phyloP scores from a whole-genome alignment of 2,888 invertebrate genomes.

The Sminthurides aquaticus region DNA sequence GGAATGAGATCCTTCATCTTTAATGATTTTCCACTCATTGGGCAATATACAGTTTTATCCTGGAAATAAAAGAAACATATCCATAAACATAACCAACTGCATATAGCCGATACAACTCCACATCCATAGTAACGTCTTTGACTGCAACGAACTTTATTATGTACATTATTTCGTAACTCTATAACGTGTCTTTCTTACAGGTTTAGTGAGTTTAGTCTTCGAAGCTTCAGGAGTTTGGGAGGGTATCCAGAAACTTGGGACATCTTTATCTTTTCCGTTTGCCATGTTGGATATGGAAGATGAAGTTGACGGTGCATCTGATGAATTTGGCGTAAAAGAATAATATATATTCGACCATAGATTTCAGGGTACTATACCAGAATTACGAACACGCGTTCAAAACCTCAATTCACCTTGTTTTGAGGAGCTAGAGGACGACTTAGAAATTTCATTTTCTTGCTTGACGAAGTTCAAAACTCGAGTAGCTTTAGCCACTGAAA shows the following conservation, averaged over 20 bases:
- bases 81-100: not conserved
- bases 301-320: conserved; percentile 20
- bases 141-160: conserved; percentile 8
- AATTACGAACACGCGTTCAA: not conserved
- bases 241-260: conserved; percentile 97
- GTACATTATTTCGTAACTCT: conserved; percentile 7
- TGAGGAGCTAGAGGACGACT: not conserved
- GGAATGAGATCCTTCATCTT: conserved; percentile 87
- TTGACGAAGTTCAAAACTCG: conserved; percentile 72
- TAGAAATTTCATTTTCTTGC: conserved; percentile 56
- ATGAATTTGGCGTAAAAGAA: too few species aligned
- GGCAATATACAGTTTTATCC: conserved; percentile 69
- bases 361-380: not conserved
- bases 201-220: conserved; percentile 62
- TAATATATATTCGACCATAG: not conserved
- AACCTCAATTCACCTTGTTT: not conserved
- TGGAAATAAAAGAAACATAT: conserved; percentile 43
- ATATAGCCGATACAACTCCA: not conserved
- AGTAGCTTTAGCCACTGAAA: conserved; percentile 64
- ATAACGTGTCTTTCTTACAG: conserved; percentile 50
- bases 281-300: conserved; percentile 70
- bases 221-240: conserved; percentile 83
- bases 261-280: conserved; percentile 65
- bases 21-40: conserved; percentile 73
- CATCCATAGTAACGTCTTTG: not conserved